Evolutionary conservation across 2,888 invertebrate genomes (phyloP), one percentile per base, ranked within the genome.

Genomic region (Plagiodera versicolora): DNA sequence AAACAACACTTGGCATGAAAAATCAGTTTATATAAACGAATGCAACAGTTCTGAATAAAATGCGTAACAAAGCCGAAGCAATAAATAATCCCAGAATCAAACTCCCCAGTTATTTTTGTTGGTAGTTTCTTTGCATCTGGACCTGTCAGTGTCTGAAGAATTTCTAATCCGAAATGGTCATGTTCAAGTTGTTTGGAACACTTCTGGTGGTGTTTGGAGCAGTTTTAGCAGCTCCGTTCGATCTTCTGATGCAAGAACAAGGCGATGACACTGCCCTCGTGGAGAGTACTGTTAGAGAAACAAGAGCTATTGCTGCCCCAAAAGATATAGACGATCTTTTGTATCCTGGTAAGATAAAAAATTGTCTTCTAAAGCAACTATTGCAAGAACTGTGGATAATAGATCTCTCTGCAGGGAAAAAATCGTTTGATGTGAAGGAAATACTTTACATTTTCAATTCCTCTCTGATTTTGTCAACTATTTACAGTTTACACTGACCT

Each of bases 281-380:
- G 5, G 86, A 85, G 60, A 85, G 86, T 6, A 84, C 83, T 65
- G 79, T 85, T 17, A 78, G 87, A 47, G 85, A 85, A 78, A 81
- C 84, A 0, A 79, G 86, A 69, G 85, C 85, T 11, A 82, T 59
- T 2, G 60, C 82, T 6, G 72, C 61, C 77, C 83, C 77, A 4
- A 68, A 70, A 20, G 68, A 72, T 51, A 72, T 76, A 57, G 72
- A 72, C 24, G 78, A 79, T 58, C 71, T 79, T 51, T 56, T 77
- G 18, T 58, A 72, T 56, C 77, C 77, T 70, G 78, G 77, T 76
- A 68, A 67, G 66, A n/a, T n/a, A n/a, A n/a, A n/a, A n/a, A n/a
- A n/a, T n/a, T n/a, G n/a, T n/a, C n/a, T n/a, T n/a, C n/a, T n/a
- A n/a, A n/a, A n/a, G n/a, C n/a, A n/a, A n/a, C n/a, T n/a, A n/a